Conservation (phyloP, 2,797 vertebrate species). For the Coregonus sp. region DNA sequence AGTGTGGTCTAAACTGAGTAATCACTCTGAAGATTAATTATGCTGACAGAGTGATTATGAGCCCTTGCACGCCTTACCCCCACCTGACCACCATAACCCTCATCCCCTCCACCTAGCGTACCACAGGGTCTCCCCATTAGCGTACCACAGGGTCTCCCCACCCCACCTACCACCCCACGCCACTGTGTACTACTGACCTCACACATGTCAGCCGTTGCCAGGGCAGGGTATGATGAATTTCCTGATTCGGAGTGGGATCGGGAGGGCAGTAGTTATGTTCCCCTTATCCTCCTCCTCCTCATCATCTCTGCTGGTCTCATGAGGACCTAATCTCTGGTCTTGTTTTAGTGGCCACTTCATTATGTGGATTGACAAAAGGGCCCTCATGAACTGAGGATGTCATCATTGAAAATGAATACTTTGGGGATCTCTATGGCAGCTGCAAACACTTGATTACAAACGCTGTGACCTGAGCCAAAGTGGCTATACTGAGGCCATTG, state of each 20-base stretch:
- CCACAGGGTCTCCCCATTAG: constrained; percentile 37
- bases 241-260: constrained; percentile 7
- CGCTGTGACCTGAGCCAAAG: not conserved
- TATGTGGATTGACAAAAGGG: constrained; percentile 56
- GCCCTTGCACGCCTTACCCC: constrained; percentile 52
- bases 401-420: constrained; percentile 48
- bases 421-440: constrained; percentile 21
- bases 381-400: constrained; percentile 51
- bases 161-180: constrained; percentile 35
- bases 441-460: constrained; percentile 38
- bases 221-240: constrained; percentile 33
- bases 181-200: constrained; percentile 47
- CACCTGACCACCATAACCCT: not conserved
- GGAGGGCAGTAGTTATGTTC: not conserved
- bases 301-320: constrained; percentile 7
- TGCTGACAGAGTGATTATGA: constrained; percentile 60
- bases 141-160: constrained; percentile 39
- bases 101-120: constrained; percentile 34
- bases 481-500: constrained; percentile 17
- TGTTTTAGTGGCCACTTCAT: constrained; percentile 61
- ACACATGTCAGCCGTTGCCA: constrained; percentile 44
- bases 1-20: constrained; percentile 64
- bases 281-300: not conserved
- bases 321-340: constrained; percentile 38
- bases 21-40: constrained; percentile 60